Conservation (phyloP, 1,140 invertebrate genomes). For the Trissolcus basalis region DNA sequence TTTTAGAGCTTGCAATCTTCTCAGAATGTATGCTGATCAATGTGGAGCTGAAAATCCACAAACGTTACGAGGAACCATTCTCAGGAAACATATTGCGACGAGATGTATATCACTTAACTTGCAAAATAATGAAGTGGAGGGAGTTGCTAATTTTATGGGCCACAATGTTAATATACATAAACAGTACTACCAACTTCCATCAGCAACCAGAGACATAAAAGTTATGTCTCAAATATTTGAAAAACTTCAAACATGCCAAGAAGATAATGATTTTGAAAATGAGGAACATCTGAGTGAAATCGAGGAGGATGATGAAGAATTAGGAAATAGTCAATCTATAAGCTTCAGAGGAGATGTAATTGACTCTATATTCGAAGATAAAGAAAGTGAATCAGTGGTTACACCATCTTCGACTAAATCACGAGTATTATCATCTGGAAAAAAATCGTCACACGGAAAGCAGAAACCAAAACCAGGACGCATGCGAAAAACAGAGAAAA, state of each 20-base stretch:
- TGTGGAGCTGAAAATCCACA: background rate
- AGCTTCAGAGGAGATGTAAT: no score
- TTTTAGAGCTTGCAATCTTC: background rate
- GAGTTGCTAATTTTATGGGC: constrained; percentile 56
- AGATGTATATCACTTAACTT: constrained; percentile 43
- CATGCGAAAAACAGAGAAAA: no score
- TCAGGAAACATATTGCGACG: constrained; percentile 57
- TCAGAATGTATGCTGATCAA: background rate
- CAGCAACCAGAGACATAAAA: constrained; percentile 1
- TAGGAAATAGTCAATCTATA: no score
- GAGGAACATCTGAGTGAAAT: constrained; percentile 26
- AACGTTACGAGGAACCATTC: constrained; percentile 24
- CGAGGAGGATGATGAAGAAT: constrained; percentile 27
- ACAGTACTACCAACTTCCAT: constrained; percentile 40
- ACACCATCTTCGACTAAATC: no score
- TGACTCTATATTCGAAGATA: no score
- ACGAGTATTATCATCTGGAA: no score
- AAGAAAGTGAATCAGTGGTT: no score
- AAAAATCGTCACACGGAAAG: no score
- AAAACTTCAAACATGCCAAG: constrained; percentile 3
- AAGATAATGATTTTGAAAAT: constrained; percentile 13
- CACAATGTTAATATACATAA: constrained; percentile 56
- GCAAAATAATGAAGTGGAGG: constrained; percentile 36
- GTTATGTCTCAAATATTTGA: constrained; percentile 16
- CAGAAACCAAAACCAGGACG: no score